Evolutionary conservation across 2,888 invertebrate genomes (phyloP), one percentile per base, ranked within the genome.

Genomic region (Ophioninae sp.): DNA sequence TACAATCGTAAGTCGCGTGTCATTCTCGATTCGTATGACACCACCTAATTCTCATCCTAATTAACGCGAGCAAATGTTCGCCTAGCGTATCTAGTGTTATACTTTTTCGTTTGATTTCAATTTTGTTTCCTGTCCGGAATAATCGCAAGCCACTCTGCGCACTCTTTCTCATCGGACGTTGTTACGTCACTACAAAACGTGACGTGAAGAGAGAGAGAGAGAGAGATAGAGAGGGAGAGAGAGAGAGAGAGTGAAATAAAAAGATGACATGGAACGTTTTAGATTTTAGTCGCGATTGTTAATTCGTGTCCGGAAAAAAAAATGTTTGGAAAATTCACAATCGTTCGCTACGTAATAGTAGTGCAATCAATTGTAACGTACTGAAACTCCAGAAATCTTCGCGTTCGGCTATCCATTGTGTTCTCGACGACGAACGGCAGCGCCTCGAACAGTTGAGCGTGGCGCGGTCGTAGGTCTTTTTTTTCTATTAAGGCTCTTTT

Each of bases 1-100:
- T 57, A 57, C 20, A 21, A 13, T 10, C 23, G 39, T 21, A 69
- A 50, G 57, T 37, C 20, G 23, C 13, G n/a, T 39, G 39, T 59
- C 20, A 17, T 72, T 59, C 59, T 59, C 39, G 39, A 59, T 67
- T 17, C 13, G 21, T 50, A 68, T 21, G 67, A 68, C 44, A 44
- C 44, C 6, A 21, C 17, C 30, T 68, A 17, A 68, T 68, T 44
- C 13, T 23, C 23, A 21, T 50, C 50, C 50, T 17, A 23, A 23
- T 0, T 50, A 39, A 68, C 44, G 39, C 23, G 50, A 50, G 50
- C 50, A 50, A 50, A 44, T 13, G 23, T 50, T 50, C 17, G 50
- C 13, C 44, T 68, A 44, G 50, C 50, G 44, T 68, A 50, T 50
- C 13, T 50, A 17, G 13, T 50, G 13, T 10, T 50, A 50, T 50